Conservation (phyloP, 2,797 vertebrate genomes). For the Crocidura indochinensis region DNA sequence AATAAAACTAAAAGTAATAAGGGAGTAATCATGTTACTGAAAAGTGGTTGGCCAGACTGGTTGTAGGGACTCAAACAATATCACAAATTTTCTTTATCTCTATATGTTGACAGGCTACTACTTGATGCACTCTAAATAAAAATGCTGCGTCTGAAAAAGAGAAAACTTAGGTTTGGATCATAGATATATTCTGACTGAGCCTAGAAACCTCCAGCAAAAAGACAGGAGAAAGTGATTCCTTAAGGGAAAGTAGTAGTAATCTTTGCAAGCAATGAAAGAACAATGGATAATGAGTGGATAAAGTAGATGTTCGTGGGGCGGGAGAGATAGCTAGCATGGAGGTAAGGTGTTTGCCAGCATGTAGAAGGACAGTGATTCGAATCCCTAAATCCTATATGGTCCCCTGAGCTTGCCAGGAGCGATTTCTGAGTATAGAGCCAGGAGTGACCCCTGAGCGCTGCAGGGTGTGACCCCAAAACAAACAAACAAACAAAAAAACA, state of each 20-base stretch:
- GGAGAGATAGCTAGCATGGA: no score
- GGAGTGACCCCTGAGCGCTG: no score
- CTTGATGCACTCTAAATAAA: neutral
- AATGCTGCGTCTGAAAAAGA: neutral
- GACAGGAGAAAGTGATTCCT: neutral
- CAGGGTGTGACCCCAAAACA: no score
- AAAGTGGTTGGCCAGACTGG: neutral
- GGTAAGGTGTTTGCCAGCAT: no score
- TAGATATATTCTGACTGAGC: neutral
- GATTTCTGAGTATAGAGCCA: no score
- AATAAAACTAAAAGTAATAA: neutral
- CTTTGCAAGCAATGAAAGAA: neutral
- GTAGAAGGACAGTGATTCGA: no score
- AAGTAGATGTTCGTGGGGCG: neutral
- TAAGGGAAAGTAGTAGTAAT: neutral
- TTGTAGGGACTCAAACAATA: neutral
- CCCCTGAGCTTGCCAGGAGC: no score
- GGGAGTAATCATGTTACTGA: neutral
- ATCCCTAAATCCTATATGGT: no score
- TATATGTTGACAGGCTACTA: neutral
- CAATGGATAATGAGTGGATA: neutral
- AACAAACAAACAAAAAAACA: no score
- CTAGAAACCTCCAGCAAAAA: neutral
- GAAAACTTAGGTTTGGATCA: neutral
- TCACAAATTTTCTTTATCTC: slow-evolving; percentile 2